Evolutionary conservation across 2,113 vertebrate genomes (phyloP).

Genomic region (Rhea pennata): DNA sequence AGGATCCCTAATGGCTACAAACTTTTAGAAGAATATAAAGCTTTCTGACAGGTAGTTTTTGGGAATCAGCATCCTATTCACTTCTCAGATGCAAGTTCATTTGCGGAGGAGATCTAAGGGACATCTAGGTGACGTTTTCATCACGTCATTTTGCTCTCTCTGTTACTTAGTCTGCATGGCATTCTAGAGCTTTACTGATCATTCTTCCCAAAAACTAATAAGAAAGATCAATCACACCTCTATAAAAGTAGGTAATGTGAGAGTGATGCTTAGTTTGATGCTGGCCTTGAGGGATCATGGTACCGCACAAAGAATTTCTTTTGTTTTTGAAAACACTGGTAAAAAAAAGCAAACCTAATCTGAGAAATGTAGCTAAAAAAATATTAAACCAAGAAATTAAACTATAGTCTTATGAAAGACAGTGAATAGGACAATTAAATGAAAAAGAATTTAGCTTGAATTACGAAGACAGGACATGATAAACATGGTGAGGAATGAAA

Average conservation of each 20-base stretch:
- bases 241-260: neutral
- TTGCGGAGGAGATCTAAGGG: neutral
- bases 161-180: neutral
- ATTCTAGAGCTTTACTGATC: neutral
- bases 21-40: neutral
- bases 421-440: neutral
- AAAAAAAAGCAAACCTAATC: neutral
- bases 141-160: neutral
- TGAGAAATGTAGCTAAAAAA: neutral
- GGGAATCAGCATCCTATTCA: neutral
- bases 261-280: neutral
- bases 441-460: neutral
- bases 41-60: neutral
- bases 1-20: neutral
- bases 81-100: neutral
- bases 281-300: neutral
- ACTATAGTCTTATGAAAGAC: neutral
- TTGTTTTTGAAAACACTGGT: neutral
- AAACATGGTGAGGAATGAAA: slow-evolving; percentile 18
- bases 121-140: neutral
- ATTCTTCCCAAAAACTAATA: neutral
- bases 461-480: neutral
- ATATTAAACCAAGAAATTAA: neutral
- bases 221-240: neutral
- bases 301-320: neutral